A percentile compares a stretch with the other conserved stretches of the same genome.
Conservation (phyloP, 2,797 vertebrate species). For the Megaceryle alcyon region DNA sequence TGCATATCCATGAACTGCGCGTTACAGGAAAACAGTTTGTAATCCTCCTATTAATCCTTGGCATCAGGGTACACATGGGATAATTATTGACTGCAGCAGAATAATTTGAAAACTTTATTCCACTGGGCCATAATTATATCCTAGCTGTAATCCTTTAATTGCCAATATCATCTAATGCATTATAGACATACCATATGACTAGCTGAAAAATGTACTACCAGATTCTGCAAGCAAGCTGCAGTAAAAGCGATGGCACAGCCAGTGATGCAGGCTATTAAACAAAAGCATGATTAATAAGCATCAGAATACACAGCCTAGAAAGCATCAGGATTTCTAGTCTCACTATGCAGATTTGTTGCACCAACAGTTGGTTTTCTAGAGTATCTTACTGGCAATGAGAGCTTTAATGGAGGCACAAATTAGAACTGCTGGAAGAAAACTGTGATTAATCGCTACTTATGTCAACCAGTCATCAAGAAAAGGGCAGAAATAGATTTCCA, state of each 20-base stretch:
- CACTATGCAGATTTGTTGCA: not conserved
- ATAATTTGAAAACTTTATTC: constrained; percentile 65
- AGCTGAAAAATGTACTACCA: constrained; percentile 37
- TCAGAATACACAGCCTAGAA: not conserved
- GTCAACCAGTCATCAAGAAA: not conserved
- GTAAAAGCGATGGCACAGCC: not conserved
- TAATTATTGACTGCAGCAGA: constrained; percentile 27
- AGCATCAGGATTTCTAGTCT: not conserved
- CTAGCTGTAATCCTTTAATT: constrained; percentile 70
- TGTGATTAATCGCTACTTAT: not conserved
- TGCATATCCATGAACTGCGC: not conserved
- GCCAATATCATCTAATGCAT: constrained; percentile 69
- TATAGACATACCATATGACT: constrained; percentile 34
- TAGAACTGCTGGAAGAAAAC: not conserved
- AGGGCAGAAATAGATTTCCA: not conserved
- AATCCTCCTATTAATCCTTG: constrained; percentile 59
- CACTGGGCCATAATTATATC: constrained; percentile 61
- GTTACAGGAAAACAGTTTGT: not conserved
- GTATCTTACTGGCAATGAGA: not conserved
- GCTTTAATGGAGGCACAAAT: not conserved
- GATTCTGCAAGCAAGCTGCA: not conserved
- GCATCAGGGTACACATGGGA: constrained; percentile 21
- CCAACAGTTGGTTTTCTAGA: not conserved
- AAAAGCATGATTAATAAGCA: not conserved
- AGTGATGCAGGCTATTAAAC: not conserved